phyloP scores from a whole-genome alignment of 2,888 invertebrate species.

The Agrochola circellaris region DNA sequence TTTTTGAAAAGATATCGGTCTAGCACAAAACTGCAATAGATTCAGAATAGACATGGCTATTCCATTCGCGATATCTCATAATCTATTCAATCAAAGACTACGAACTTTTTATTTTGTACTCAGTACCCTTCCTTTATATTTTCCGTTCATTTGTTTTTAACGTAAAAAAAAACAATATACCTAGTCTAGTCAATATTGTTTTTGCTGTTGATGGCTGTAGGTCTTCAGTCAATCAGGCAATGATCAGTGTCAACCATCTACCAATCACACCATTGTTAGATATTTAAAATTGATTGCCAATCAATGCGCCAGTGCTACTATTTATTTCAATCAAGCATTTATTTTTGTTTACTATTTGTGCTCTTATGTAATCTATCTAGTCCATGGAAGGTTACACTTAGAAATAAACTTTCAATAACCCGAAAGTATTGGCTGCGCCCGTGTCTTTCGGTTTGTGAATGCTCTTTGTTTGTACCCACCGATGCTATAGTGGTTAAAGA shows the following conservation, averaged over 20 bases:
- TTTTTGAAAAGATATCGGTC: background rate
- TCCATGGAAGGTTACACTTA: background rate
- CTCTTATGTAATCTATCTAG: background rate
- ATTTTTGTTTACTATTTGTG: background rate
- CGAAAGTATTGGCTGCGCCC: background rate
- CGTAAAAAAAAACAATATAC: background rate
- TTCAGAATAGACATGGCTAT: background rate
- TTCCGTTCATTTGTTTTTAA: background rate
- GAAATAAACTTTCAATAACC: background rate
- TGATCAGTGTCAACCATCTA: constrained; percentile 35
- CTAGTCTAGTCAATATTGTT: background rate
- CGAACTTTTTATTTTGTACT: background rate
- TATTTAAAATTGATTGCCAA: constrained; percentile 53
- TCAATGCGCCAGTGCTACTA: constrained; percentile 15
- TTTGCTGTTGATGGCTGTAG: background rate
- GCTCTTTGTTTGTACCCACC: background rate
- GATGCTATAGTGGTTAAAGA: background rate
- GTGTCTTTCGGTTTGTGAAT: background rate
- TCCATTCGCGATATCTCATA: background rate
- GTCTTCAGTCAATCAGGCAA: constrained; percentile 34
- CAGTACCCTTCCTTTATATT: background rate
- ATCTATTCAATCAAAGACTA: background rate
- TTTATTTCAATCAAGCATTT: constrained; percentile 34
- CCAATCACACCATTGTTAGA: constrained; percentile 35
- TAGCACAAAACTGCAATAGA: background rate